Conservation (phyloP, 2,888 invertebrate species). For the Parasteatoda lunata region DNA sequence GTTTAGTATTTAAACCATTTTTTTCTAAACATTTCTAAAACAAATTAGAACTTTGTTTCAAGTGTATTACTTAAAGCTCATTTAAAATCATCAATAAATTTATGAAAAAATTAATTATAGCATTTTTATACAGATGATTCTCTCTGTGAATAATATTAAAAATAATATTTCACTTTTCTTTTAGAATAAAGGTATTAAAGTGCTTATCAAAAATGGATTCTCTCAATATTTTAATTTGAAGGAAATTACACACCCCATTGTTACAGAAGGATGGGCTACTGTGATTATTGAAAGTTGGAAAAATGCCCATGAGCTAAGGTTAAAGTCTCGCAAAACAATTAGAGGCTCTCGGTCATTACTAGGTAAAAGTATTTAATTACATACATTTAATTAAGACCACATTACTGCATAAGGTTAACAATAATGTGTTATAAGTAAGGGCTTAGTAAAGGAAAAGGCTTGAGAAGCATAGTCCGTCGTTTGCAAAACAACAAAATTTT, state of each 20-base stretch:
- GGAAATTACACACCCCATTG: conserved; percentile 11
- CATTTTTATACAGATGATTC: too few species aligned
- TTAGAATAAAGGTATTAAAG: conserved; percentile 16
- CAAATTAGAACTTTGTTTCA: not conserved
- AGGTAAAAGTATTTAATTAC: too few species aligned
- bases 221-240: conserved; percentile 1
- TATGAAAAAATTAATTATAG: too few species aligned
- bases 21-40: not conserved
- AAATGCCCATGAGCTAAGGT: not conserved
- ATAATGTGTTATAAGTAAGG: too few species aligned
- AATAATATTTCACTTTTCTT: not conserved
- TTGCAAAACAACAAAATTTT: too few species aligned
- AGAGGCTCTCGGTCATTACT: too few species aligned
- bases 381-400: too few species aligned
- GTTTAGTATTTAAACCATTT: not conserved
- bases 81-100: not conserved
- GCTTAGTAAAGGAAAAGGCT: too few species aligned
- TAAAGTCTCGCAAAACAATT: not conserved
- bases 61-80: not conserved
- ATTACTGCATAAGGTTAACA: too few species aligned
- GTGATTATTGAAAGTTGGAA: conserved; percentile 29
- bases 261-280: conserved; percentile 40
- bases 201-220: conserved; percentile 17
- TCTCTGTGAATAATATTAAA: too few species aligned
- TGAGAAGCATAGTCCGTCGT: too few species aligned